A percentile compares a stretch with the other conserved stretches of the same genome.
These are phyloP conservation scores for Neuroterus valhalla DNA, from an alignment of 1,140 invertebrate genomes.

Conservation along the genomic window DNA sequence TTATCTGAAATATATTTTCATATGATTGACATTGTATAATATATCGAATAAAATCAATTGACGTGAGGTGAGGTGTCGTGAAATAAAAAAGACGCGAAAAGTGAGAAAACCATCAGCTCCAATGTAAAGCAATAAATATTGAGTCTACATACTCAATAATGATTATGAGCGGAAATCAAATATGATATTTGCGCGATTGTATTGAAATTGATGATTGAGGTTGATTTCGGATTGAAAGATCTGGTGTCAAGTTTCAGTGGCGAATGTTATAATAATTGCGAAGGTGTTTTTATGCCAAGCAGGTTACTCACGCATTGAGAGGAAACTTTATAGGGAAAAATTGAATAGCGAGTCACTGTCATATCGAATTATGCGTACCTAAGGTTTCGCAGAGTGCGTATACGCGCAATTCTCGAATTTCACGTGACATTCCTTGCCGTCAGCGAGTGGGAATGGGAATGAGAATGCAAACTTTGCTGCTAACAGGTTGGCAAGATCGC, in stretches of 20 bases:
- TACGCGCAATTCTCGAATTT: slow-evolving; percentile 68
- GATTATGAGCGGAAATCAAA: no score
- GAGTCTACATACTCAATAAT: no score
- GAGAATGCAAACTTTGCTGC: slow-evolving; percentile 16
- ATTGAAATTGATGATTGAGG: not conserved
- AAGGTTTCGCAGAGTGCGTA: slow-evolving; percentile 62
- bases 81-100: no score
- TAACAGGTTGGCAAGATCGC: slow-evolving; percentile 13
- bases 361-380: slow-evolving; percentile 68
- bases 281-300: slow-evolving; percentile 35
- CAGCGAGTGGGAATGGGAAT: slow-evolving; percentile 58
- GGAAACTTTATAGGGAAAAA: slow-evolving; percentile 69
- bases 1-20: no score
- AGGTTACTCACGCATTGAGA: slow-evolving; percentile 32
- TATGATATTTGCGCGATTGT: no score
- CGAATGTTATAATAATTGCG: slow-evolving; percentile 18
- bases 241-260: not conserved
- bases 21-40: no score
- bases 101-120: no score
- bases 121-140: no score
- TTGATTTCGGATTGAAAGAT: not conserved
- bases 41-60: no score
- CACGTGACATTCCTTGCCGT: slow-evolving; percentile 62
- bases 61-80: no score
- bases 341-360: slow-evolving; percentile 62